Evolutionary conservation across 2,113 vertebrate species (phyloP).

Genomic region (Lophotis ruficrista): DNA sequence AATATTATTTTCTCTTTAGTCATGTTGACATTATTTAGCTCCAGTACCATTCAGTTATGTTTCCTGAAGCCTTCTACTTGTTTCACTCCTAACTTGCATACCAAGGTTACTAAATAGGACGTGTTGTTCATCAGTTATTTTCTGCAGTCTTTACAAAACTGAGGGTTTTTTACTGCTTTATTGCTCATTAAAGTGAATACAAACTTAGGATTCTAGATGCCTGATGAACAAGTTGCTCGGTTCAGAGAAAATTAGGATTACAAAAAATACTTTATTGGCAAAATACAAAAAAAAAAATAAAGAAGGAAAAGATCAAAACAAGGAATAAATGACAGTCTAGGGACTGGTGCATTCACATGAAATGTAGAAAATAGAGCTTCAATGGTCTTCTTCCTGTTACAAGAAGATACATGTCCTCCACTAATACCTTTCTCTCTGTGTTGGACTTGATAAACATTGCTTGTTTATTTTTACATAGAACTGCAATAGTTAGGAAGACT

Average conservation of each 20-base stretch:
- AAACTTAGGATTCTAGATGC: accelerated
- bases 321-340: not conserved
- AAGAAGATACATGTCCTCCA: not conserved
- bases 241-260: not conserved
- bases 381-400: not conserved
- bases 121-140: not conserved
- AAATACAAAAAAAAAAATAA: not conserved
- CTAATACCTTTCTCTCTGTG: not conserved
- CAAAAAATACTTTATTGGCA: not conserved
- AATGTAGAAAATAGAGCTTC: not conserved
- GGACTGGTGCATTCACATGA: not conserved
- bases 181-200: not conserved
- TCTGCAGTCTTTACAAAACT: not conserved
- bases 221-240: not conserved
- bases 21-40: not conserved
- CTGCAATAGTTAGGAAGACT: not conserved
- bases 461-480: not conserved
- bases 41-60: not conserved
- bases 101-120: not conserved
- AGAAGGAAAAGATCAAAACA: not conserved
- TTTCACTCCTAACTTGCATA: not conserved
- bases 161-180: accelerated
- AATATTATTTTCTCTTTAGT: not conserved
- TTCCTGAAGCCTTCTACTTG: not conserved
- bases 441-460: not conserved